Conservation (phyloP, 1,140 invertebrate species). For the Drosophila busckii region DNA sequence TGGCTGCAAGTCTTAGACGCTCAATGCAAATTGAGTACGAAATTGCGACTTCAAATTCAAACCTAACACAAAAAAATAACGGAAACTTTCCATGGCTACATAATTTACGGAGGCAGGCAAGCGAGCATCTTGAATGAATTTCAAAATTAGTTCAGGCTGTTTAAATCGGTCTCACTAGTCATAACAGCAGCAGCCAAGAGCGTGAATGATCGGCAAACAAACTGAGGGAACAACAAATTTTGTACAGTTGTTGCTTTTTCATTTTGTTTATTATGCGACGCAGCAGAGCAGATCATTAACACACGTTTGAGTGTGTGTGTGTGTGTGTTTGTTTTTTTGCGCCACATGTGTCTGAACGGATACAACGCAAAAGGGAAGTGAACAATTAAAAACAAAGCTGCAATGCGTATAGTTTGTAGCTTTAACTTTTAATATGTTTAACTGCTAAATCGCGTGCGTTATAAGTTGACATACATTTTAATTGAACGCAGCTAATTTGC, state of each 20-base stretch:
- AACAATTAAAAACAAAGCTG: conserved; percentile 35
- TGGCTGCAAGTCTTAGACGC: too few species aligned
- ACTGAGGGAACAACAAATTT: not conserved
- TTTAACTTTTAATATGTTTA: conserved; percentile 5
- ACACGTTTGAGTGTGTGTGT: conserved; percentile 1
- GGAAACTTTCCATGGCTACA: too few species aligned
- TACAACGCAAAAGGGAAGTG: conserved; percentile 31
- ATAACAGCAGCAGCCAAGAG: too few species aligned
- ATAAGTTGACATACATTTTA: conserved; percentile 17
- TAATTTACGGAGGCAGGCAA: too few species aligned
- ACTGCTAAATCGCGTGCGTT: not conserved
- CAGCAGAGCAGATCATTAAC: conserved; percentile 59
- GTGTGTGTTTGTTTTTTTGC: conserved; percentile 10
- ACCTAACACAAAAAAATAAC: too few species aligned
- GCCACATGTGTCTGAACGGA: conserved; percentile 27
- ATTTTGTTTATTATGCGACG: conserved; percentile 42
- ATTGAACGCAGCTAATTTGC: too few species aligned
- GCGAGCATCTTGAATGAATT: too few species aligned
- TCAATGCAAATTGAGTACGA: too few species aligned
- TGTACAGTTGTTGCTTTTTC: conserved; percentile 2
- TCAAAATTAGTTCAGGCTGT: too few species aligned
- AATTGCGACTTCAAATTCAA: too few species aligned
- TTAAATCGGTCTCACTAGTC: too few species aligned
- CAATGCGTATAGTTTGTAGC: conserved; percentile 8
- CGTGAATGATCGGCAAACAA: conserved; percentile 21